phyloP scores from a whole-genome alignment of 1,140 invertebrate genomes.

The Brachionus plicatilis region DNA sequence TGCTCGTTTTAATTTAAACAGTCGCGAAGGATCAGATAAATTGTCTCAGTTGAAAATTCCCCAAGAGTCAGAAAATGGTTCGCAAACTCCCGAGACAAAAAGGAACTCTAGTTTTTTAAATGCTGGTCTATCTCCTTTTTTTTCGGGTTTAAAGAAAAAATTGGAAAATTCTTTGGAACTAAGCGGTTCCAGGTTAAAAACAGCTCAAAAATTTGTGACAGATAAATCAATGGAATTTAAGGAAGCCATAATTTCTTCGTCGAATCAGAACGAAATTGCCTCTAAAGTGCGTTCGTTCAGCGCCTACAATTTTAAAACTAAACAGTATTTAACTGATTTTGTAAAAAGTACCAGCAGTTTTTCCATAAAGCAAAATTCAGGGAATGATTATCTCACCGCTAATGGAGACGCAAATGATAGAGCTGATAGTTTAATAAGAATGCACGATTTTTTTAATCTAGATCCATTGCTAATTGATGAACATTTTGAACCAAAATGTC shows the following conservation, averaged over 20 bases:
- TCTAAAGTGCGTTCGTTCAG: not conserved
- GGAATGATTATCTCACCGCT: not conserved
- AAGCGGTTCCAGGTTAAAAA: not conserved
- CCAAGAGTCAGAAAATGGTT: not conserved
- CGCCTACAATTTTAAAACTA: not conserved
- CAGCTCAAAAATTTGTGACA: not conserved
- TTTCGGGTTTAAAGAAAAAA: not conserved
- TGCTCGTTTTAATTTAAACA: not conserved
- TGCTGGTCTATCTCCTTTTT: not conserved
- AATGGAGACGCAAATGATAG: not conserved
- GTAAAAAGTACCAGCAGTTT: slow-evolving; percentile 26
- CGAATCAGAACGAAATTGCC: not conserved
- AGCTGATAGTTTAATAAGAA: not conserved
- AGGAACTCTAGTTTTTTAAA: not conserved
- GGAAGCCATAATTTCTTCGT: not conserved
- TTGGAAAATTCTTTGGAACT: not conserved
- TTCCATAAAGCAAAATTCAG: not conserved
- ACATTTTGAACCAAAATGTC: not conserved
- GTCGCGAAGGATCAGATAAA: not conserved
- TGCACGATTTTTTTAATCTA: not conserved
- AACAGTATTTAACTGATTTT: not conserved
- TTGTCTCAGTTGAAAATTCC: not conserved
- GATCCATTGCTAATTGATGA: not conserved
- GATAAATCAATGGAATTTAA: slow-evolving; percentile 10
- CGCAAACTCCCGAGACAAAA: not conserved